Evolutionary conservation across 2,797 vertebrate genomes (phyloP), one percentile per base, ranked within the genome.

Genomic region (Malacoctenus gilli): DNA sequence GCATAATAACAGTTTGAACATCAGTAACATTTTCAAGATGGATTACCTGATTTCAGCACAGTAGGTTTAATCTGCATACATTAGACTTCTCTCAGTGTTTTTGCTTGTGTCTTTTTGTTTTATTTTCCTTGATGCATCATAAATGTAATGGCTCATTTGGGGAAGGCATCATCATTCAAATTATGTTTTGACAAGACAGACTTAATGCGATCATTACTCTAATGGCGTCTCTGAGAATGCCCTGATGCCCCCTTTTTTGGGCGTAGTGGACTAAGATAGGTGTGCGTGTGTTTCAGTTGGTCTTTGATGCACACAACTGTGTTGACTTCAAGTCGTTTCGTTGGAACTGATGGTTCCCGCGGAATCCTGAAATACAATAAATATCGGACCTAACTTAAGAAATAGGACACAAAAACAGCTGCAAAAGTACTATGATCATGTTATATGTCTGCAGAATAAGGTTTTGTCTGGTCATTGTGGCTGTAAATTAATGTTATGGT

Each of bases 201-300:
- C 67, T 72, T 77, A 79, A 88, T 85, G 75, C 71, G 66, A 84
- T 85, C 80, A 80, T 72, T 79, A 79, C 77, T 84, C 58, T 83
- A 83, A 86, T 81, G 74, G 85, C 28, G 71, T 65, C 75, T 64
- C 77, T 77, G 68, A 77, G 38, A 82, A 77, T 59, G 62, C 40
- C 36, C 58, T 47, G 47, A 77, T 75, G 76, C 61, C 67, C 67
- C n/a, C 62, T 52, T 46, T 43, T 23, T 63, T 3, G 2, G 39
- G 18, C 21, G 46, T 51, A 52, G 56, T 46, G 28, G 80, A 68
- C 51, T 59, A 38, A 65, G 54, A 68, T 47, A 66, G 64, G 36
- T 75, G 50, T n/a, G n/a, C n/a, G n/a, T n/a, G n/a, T n/a, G n/a
- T n/a, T n/a, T n/a, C n/a, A n/a, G n/a, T n/a, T n/a, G n/a, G n/a